These are phyloP conservation scores for Melanotaenia boesemani DNA, from an alignment of 2,797 vertebrate species.

Conservation along the genomic window DNA sequence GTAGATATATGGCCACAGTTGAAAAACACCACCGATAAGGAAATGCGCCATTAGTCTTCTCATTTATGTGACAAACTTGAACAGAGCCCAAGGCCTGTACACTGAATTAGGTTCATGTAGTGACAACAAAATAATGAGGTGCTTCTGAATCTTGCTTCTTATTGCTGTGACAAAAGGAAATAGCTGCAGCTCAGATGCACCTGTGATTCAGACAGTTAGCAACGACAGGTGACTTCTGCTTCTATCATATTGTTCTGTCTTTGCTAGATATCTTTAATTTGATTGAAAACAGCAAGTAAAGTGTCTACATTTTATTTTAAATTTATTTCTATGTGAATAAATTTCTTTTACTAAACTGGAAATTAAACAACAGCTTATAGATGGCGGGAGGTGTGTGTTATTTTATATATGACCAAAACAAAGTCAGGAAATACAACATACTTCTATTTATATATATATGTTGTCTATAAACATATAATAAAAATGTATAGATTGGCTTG, in stretches of 20 bases:
- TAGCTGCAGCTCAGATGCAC: conserved; percentile 6
- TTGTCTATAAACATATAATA: too few species aligned
- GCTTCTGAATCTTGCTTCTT: conserved; percentile 19
- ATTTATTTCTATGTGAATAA: too few species aligned
- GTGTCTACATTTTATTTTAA: too few species aligned
- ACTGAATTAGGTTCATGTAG: conserved; percentile 60
- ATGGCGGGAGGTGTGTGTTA: too few species aligned
- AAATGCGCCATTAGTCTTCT: conserved; percentile 78
- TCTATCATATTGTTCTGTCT: too few species aligned
- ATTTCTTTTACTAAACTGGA: too few species aligned
- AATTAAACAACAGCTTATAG: too few species aligned
- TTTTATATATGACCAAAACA: too few species aligned
- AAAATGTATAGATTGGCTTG: too few species aligned
- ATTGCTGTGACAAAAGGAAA: conserved; percentile 17
- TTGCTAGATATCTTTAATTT: not conserved
- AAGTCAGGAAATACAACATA: too few species aligned
- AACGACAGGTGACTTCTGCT: too few species aligned
- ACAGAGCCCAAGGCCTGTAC: conserved; percentile 67
- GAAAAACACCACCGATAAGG: conserved; percentile 76
- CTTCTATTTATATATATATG: too few species aligned
- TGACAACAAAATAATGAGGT: conserved; percentile 64
- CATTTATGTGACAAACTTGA: conserved; percentile 76
- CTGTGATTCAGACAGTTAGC: not conserved
- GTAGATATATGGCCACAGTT: conserved; percentile 68
- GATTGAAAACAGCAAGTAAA: not conserved